A percentile compares a stretch with the other conserved stretches of the same genome.
These are phyloP conservation scores for Hylia prasina DNA, from an alignment of 2,113 vertebrate genomes.

Conservation along the genomic window DNA sequence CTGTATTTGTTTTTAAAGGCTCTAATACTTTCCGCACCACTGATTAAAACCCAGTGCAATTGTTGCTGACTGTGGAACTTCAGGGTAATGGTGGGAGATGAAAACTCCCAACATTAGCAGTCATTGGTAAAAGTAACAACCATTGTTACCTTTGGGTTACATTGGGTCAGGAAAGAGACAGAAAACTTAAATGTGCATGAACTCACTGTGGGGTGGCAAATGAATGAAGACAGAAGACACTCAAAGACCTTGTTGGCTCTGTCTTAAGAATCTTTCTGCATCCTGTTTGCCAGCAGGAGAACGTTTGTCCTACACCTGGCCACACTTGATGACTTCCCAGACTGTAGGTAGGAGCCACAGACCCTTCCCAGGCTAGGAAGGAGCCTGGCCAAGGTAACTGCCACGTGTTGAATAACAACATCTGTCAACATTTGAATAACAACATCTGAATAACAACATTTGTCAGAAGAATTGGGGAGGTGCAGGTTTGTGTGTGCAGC, in stretches of 20 bases:
- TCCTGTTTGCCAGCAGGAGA: neutral
- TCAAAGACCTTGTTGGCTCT: neutral
- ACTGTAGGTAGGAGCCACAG: fast-evolving
- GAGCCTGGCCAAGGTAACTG: neutral
- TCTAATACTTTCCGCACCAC: neutral
- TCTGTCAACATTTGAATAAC: neutral
- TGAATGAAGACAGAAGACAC: neutral
- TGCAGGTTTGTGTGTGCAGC: neutral
- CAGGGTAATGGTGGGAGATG: neutral
- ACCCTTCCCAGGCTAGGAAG: neutral
- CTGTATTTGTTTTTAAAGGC: neutral
- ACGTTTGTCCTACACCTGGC: neutral
- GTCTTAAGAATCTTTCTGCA: neutral
- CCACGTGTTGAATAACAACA: neutral
- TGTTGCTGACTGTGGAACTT: neutral
- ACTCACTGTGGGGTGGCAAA: neutral
- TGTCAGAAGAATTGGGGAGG: neutral
- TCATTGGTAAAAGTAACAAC: neutral
- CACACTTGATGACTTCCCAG: neutral
- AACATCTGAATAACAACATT: too few relatives aligned
- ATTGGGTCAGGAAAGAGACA: neutral
- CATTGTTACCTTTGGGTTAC: too few relatives aligned
- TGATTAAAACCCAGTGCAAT: neutral
- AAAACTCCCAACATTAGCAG: neutral
- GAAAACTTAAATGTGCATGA: neutral